phyloP scores from a whole-genome alignment of 2,797 vertebrate species.

The Odontamblyopus rebecca region DNA sequence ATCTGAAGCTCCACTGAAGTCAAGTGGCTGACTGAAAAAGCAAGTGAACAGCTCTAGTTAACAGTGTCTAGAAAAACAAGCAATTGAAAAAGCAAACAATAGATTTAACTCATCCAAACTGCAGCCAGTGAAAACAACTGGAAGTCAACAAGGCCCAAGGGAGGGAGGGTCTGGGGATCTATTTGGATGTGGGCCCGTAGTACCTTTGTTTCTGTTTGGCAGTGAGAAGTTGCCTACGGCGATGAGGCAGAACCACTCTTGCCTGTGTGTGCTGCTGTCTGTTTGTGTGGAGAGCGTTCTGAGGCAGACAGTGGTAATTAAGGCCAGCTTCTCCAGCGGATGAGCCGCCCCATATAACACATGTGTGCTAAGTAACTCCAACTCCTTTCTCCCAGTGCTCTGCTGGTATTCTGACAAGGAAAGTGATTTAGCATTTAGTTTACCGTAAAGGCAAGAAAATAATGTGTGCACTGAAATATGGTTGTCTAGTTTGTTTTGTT shows the following conservation, averaged over 20 bases:
- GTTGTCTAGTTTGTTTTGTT: too few species aligned
- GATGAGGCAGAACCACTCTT: constrained; percentile 50
- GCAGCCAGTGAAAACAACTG: constrained; percentile 38
- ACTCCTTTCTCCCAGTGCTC: not conserved
- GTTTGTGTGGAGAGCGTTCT: constrained; percentile 61
- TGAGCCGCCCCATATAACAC: constrained; percentile 65
- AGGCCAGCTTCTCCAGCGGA: constrained; percentile 62
- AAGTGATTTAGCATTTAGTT: constrained; percentile 40
- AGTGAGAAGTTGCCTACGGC: constrained; percentile 52
- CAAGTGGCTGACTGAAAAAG: constrained; percentile 46
- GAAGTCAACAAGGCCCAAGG: constrained; percentile 60
- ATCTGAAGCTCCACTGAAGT: constrained; percentile 43
- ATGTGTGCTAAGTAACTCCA: constrained; percentile 57
- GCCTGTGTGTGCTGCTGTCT: constrained; percentile 57
- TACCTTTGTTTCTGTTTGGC: constrained; percentile 63
- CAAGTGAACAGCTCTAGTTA: constrained; percentile 38
- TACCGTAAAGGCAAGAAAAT: constrained; percentile 22
- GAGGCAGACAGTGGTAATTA: constrained; percentile 70
- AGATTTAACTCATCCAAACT: constrained; percentile 48
- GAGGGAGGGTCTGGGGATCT: constrained; percentile 49
- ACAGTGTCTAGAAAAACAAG: constrained; percentile 27
- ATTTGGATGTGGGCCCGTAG: constrained; percentile 55
- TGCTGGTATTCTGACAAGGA: constrained; percentile 15
- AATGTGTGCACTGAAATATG: constrained; percentile 10
- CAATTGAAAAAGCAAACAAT: constrained; percentile 33